Evolutionary conservation across 2,888 invertebrate species (phyloP).

Genomic region (Drosophila neotestacea): DNA sequence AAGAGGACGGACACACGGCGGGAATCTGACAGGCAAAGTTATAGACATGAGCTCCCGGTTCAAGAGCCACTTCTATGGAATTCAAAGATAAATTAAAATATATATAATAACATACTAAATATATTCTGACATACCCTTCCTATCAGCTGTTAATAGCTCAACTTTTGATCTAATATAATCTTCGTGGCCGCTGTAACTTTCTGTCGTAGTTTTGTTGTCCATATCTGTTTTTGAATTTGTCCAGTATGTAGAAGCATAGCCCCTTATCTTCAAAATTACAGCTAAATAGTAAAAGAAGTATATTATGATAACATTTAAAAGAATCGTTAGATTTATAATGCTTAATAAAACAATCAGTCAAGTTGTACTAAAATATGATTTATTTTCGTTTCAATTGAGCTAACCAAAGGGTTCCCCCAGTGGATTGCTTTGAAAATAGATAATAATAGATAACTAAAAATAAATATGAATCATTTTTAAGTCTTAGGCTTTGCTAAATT

Average conservation of each 20-base stretch:
- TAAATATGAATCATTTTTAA: constrained; percentile 42
- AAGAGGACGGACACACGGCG: constrained; percentile 86
- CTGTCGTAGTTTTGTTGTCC: constrained; percentile 20
- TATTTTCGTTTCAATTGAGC: background rate
- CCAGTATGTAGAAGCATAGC: constrained; percentile 61
- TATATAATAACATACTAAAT: too few species aligned
- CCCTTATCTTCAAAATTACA: constrained; percentile 56
- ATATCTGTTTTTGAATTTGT: constrained; percentile 22
- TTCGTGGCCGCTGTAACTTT: constrained; percentile 53
- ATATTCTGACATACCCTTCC: constrained; percentile 10
- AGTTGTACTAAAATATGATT: constrained; percentile 1
- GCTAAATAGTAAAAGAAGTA: constrained; percentile 33
- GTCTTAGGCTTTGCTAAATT: too few species aligned
- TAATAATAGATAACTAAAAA: constrained; percentile 15
- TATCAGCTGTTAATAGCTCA: constrained; percentile 35
- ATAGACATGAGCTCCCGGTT: constrained; percentile 86
- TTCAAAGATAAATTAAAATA: background rate
- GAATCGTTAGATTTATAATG: background rate
- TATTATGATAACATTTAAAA: background rate
- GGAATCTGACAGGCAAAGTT: constrained; percentile 86
- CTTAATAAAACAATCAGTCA: constrained; percentile 2
- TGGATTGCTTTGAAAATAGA: constrained; percentile 2
- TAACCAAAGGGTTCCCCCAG: constrained; percentile 4
- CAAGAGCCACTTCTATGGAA: constrained; percentile 69
- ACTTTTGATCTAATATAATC: constrained; percentile 60